Evolutionary conservation across 2,888 invertebrate genomes (phyloP), one percentile per base, ranked within the genome.

Genomic region (Melitaea athalia): DNA sequence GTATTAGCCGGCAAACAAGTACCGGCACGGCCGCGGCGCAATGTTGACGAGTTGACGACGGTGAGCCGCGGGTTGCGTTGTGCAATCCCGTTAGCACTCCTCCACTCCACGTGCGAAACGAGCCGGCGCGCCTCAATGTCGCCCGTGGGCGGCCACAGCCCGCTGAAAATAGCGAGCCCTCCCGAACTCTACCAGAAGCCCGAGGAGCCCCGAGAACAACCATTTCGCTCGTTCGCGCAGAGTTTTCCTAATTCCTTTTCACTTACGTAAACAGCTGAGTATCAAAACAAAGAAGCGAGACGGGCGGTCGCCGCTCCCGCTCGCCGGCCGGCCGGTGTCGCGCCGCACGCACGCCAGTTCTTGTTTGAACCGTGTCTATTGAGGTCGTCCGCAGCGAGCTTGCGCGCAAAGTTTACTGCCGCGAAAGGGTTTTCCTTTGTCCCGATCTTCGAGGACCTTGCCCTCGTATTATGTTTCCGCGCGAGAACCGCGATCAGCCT

Each of bases 201-300:
- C 79, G 78, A 76, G 59, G 50, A 50, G 64, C 45, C 33, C 76
- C 78, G 76, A 76, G 45, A 66, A 60, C 70, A 67, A 71, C 77
- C 76, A n/a, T 67, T 78, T 76, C 78, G 45, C 76, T 80, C 76
- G 64, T 71, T 72, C 84, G 74, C 85, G 85, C 83, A 82, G 85
- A 84, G 82, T 82, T 80, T 81, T 81, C 79, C 78, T 62, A 74
- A 74, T 69, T 70, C 59, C 75, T 71, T 85, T 87, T 84, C 87
- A 75, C 82, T 87, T 85, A 70, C 81, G 73, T 85, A 81, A 92
- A 91, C 92, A 92, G 93, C 92, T 93, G 93, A 92, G 92, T 91
- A 92, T 91, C 92, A 93, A 92, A 92, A 93, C 93, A 93, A 93
- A 92, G 85, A 87, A 90, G 88, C 81, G 92, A 91, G 91, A 92